Base-by-base conservation (phyloP, 1,140 invertebrate genomes). In the Ceratitis capitata region DNA sequence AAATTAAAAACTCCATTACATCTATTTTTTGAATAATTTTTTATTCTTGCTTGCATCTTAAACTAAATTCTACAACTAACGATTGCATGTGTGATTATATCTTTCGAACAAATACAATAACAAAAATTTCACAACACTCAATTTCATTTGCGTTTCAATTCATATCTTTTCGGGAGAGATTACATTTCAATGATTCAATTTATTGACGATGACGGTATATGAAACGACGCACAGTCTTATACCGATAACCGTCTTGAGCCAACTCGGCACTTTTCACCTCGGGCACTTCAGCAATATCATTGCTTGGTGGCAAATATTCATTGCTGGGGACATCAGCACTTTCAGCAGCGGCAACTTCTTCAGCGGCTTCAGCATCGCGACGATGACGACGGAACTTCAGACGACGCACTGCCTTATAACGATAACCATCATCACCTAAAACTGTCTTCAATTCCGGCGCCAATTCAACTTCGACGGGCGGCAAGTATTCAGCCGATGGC, bases 201-300 rank as follows among this genome's bases (percentile, higher is more conserved):
- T 90, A 91, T 86, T 91, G 88, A 35, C 89, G 90, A 78, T 88
- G 86, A 86, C 90, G 90, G 82, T 89, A 91, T 83, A 88, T 89
- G 39, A 91, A 85, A 78, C 90, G 86, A 61, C 89, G 90, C 32
- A 91, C 88, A 56, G 89, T 90, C 86, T 91, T 91, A 86, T 91
- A 91, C 51, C 90, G 90, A 83, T 91, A 91, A 16, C 90, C 90
- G 86, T 91, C 90, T 85, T 88, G 87, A 64, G 87, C 90, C 45
- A 91, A 78, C 82, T 90, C 90, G 39, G 89, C 89, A 42, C 87
- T 89, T 86, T 90, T 89, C 29, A 82, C 87, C 16, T 86, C 82
- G 4, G 78, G 86, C 1, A 61, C 82, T 2, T 85, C 61, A 3
- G 74, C 84, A 12, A 85, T 78, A 56, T 85, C 85, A 85, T 89